phyloP scores from a whole-genome alignment of 2,113 vertebrate genomes.

The Azemiops feae region DNA sequence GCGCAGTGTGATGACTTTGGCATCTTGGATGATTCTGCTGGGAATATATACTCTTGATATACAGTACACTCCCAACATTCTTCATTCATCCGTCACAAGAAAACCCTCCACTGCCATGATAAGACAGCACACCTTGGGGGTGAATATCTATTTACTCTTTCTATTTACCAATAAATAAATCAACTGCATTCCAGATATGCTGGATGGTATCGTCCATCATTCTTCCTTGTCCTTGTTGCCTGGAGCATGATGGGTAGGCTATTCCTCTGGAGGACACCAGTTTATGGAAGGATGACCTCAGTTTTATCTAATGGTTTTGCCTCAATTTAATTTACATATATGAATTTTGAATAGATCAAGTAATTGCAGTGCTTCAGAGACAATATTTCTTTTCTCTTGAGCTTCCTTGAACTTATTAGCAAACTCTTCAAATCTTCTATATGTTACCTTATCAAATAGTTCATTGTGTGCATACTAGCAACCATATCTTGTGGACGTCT shows the following conservation, averaged over 20 bases:
- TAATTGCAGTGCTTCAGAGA: background rate
- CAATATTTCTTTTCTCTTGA: background rate
- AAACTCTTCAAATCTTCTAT: background rate
- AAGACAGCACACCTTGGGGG: background rate
- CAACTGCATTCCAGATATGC: background rate
- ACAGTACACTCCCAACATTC: background rate
- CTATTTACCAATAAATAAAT: background rate
- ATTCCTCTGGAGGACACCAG: background rate
- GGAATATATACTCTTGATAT: background rate
- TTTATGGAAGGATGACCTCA: background rate
- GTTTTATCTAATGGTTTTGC: background rate
- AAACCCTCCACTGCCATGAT: background rate
- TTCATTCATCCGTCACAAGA: background rate
- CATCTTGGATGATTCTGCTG: background rate
- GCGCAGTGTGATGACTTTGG: background rate
- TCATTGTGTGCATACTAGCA: background rate
- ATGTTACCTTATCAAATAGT: slow-evolving; percentile 13
- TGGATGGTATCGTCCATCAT: background rate
- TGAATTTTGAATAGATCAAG: background rate
- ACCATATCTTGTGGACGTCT: background rate
- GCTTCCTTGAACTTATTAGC: background rate
- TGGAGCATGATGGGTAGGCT: background rate
- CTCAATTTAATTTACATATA: background rate
- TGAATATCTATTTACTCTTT: background rate
- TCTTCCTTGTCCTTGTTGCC: background rate